Evolutionary conservation across 2,113 vertebrate species (phyloP).

Genomic region (Anoura caudifer): DNA sequence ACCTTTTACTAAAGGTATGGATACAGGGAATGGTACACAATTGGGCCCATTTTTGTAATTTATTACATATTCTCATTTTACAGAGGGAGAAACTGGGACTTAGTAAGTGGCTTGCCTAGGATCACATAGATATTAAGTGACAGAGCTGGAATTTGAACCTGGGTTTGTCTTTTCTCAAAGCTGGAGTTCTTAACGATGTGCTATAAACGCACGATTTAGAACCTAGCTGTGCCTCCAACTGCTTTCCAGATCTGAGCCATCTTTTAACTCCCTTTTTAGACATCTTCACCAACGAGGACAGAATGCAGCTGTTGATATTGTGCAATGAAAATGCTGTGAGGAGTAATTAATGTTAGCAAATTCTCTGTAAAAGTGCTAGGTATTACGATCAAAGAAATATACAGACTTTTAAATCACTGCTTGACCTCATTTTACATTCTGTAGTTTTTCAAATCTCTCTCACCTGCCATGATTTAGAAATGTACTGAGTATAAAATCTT

Average conservation of each 20-base stretch:
- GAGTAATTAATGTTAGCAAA: neutral
- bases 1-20: neutral
- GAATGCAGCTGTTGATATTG: slow-evolving; percentile 7
- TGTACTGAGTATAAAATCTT: neutral
- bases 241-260: neutral
- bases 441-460: neutral
- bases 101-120: neutral
- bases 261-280: slow-evolving; percentile 7
- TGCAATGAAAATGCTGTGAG: neutral
- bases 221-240: neutral
- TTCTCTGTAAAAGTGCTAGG: neutral
- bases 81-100: neutral
- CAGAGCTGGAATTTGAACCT: neutral
- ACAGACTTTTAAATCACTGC: neutral
- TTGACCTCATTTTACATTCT: neutral
- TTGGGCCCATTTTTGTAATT: neutral
- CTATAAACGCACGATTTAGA: slow-evolving; percentile 15
- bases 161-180: slow-evolving; percentile 9
- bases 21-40: neutral
- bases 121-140: neutral
- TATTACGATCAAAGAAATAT: slow-evolving; percentile 1
- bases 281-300: slow-evolving; percentile 5
- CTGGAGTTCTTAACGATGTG: neutral
- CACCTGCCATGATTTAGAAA: neutral
- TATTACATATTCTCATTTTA: neutral